Base-by-base conservation (phyloP, 53 echinoderm and acorn worm species). In the Arbacia lixula region DNA sequence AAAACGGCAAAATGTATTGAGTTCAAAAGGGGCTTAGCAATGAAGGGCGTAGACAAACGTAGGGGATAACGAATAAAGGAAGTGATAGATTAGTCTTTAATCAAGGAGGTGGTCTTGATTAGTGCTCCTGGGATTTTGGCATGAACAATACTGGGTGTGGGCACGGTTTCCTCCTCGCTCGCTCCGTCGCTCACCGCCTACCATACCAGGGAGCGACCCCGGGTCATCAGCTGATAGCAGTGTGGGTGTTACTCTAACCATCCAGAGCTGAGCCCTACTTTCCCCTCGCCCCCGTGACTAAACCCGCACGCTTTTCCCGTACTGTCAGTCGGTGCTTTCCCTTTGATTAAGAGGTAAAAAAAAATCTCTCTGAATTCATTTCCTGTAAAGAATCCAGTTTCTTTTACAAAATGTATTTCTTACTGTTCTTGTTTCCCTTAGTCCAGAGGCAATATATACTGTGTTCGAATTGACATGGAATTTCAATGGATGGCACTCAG, bases 71-170 rank as follows among this genome's bases (percentile, higher is more conserved):
- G 36, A 30, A 32, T 1, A 52, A 34, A 54, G 75, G 75, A 75
- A 75, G 75, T 75, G 75, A 75, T 75, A 54, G 75, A 75, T 75
- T 75, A 75, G 75, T 54, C 75, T 75, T n/a, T 75, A 75, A 75
- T 75, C 75, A 75, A 75, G 75, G 75, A 75, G 75, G 75, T 75
- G 54, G 53, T 36, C 75, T 75, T 55, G 53, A 75, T 75, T 75
- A 52, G 75, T 53, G 75, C 75, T 54, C 75, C 19, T 11, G 33
- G 75, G 75, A 75, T 75, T n/a, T 75, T 75, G 75, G 75, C 75
- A 75, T 75, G 75, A 75, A 75, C 75, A 75, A 75, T 75, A 75
- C 31, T 54, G 75, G 75, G 75, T 75, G 75, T 75, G 75, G 55
- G n/a, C 75, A 29, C 12, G 31, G 53, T 75, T 75, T 75, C 75